Percentiles rank a stretch among this genome's conserved stretches.
Evolutionary conservation across 2,888 invertebrate genomes (phyloP).

Genomic region (Dexiosoma caninum): DNA sequence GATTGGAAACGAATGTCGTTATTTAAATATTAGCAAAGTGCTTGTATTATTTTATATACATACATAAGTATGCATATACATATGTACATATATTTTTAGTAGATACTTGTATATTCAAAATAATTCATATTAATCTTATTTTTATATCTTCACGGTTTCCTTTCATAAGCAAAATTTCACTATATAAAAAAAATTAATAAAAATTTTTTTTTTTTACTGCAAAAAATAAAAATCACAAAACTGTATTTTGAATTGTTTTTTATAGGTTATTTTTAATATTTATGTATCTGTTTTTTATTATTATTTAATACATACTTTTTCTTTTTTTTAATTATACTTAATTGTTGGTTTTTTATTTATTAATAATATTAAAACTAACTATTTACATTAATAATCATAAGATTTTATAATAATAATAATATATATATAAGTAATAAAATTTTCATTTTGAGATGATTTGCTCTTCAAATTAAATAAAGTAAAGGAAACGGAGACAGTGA

Average conservation of each 20-base stretch:
- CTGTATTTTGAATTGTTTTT: slow-evolving; percentile 46
- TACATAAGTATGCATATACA: too few species aligned
- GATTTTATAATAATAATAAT: slow-evolving; percentile 33
- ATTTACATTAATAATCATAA: slow-evolving; percentile 63
- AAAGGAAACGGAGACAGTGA: neutral
- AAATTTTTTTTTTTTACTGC: neutral
- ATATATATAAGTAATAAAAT: slow-evolving; percentile 52
- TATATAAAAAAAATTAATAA: slow-evolving; percentile 16
- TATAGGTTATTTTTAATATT: slow-evolving; percentile 56
- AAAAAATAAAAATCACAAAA: slow-evolving; percentile 45
- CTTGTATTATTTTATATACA: too few species aligned
- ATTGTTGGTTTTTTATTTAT: slow-evolving; percentile 59
- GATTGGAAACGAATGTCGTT: too few species aligned
- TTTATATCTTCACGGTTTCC: neutral
- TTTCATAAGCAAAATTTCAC: neutral
- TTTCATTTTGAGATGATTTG: slow-evolving; percentile 57
- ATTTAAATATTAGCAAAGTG: too few species aligned
- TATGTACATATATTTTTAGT: too few species aligned
- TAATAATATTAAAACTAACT: slow-evolving; percentile 60
- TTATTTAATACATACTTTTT: slow-evolving; percentile 58
- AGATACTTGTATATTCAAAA: too few species aligned
- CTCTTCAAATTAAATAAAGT: slow-evolving; percentile 52
- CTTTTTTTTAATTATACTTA: slow-evolving; percentile 56
- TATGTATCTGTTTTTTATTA: slow-evolving; percentile 51
- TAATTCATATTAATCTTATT: too few species aligned